Conservation (phyloP, 1,140 invertebrate species). For the Meteorus sp. region DNA sequence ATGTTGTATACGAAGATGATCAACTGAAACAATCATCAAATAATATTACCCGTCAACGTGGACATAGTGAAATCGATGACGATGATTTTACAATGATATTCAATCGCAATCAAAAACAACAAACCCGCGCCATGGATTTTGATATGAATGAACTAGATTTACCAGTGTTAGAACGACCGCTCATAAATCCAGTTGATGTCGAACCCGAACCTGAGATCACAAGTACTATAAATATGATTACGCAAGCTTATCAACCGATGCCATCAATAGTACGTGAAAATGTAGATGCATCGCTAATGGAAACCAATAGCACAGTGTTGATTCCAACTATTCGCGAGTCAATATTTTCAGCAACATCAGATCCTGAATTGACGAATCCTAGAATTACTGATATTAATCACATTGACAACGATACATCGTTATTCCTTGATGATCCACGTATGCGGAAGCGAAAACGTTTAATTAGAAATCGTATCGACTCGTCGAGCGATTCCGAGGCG, state of each 20-base stretch:
- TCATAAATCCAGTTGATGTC: neutral
- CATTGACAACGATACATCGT: too few relatives aligned
- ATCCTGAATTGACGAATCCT: neutral
- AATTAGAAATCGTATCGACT: neutral
- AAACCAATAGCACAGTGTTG: neutral
- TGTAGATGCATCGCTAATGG: constrained; percentile 1
- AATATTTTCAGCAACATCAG: neutral
- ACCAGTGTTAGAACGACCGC: constrained; percentile 32
- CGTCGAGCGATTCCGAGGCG: constrained; percentile 7
- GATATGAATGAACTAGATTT: constrained; percentile 40
- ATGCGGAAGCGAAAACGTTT: neutral
- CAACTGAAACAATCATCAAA: neutral
- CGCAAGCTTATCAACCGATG: constrained; percentile 13
- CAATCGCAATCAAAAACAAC: constrained; percentile 17
- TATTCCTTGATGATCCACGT: neutral
- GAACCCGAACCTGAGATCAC: constrained; percentile 36
- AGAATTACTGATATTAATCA: neutral
- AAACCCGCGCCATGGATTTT: constrained; percentile 27
- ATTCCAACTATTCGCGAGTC: constrained; percentile 3
- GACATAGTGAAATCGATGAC: neutral
- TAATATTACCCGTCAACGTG: neutral
- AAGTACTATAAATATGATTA: constrained; percentile 22
- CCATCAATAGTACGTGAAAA: neutral
- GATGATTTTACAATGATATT: constrained; percentile 43
- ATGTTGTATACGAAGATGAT: neutral